phyloP scores from a whole-genome alignment of 2,797 vertebrate species.

The Threskiornis aethiopicus region DNA sequence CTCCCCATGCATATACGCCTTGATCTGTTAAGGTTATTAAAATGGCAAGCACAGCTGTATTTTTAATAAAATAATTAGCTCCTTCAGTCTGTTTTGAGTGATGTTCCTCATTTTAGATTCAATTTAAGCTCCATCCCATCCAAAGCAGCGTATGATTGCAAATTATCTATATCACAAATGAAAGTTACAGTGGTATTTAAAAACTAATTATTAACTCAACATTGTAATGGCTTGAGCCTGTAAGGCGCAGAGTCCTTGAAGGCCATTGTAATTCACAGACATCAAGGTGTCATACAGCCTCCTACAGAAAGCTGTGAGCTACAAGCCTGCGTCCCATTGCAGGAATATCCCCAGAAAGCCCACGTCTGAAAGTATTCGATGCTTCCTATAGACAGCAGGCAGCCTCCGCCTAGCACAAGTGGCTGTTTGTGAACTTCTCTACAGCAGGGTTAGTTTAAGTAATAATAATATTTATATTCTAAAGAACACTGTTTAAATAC shows the following conservation, averaged over 20 bases:
- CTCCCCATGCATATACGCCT: neutral
- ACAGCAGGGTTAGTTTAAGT: conserved; percentile 23
- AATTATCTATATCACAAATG: conserved; percentile 43
- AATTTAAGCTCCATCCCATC: conserved; percentile 24
- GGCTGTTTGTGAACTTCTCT: conserved; percentile 1
- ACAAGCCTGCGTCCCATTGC: neutral
- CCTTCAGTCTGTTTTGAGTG: conserved; percentile 29
- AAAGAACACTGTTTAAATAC: conserved; percentile 35
- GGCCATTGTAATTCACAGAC: neutral
- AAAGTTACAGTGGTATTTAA: conserved; percentile 42
- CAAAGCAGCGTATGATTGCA: neutral
- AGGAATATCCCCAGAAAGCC: neutral
- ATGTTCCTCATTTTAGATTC: conserved; percentile 29
- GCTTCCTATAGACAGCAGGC: neutral
- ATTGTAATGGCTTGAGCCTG: neutral
- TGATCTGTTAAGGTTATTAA: conserved; percentile 62
- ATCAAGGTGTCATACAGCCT: neutral
- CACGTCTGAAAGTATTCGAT: neutral
- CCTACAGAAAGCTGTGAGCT: neutral
- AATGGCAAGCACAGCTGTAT: conserved; percentile 26
- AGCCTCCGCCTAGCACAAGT: neutral
- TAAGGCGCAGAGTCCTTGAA: neutral
- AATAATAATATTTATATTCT: conserved; percentile 58
- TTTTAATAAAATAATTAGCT: conserved; percentile 62
- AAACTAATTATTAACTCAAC: conserved; percentile 43